Evolutionary conservation across 1,140 invertebrate genomes (phyloP).

Genomic region (Eufriesea mexicana): DNA sequence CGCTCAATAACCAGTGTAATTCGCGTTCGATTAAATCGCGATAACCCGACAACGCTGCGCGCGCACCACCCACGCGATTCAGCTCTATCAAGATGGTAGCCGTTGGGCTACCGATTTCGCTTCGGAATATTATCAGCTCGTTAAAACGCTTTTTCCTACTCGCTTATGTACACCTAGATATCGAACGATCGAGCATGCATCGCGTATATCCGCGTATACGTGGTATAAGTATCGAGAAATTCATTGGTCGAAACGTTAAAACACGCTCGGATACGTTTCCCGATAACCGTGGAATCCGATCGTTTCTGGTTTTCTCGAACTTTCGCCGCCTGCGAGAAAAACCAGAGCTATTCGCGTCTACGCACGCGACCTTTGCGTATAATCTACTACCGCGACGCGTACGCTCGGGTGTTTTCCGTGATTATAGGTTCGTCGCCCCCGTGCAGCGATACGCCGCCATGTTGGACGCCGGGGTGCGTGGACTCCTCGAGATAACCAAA

Average conservation of each 20-base stretch:
- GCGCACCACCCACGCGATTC: conserved; percentile 54
- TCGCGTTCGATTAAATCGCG: conserved; percentile 46
- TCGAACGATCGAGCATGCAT: not conserved
- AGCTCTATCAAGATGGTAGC: conserved; percentile 25
- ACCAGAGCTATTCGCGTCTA: no score
- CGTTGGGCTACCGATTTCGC: conserved; percentile 54
- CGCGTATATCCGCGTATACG: no score
- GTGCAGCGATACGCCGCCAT: not conserved
- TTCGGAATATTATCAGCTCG: conserved; percentile 39
- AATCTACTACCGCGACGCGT: not conserved
- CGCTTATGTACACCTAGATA: not conserved
- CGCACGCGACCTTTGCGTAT: no score
- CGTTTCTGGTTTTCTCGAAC: not conserved
- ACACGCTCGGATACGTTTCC: not conserved
- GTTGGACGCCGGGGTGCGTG: not conserved
- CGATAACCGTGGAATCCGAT: not conserved
- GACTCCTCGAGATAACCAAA: not conserved
- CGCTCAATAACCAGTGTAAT: conserved; percentile 40
- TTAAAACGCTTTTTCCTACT: conserved; percentile 10
- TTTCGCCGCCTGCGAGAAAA: no score
- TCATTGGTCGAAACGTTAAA: not conserved
- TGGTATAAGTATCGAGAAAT: not conserved
- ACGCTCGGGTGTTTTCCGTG: not conserved
- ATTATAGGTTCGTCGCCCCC: not conserved
- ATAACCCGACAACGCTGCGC: conserved; percentile 41